Conservation (phyloP, 2,888 invertebrate genomes). For the Atrina japonica region DNA sequence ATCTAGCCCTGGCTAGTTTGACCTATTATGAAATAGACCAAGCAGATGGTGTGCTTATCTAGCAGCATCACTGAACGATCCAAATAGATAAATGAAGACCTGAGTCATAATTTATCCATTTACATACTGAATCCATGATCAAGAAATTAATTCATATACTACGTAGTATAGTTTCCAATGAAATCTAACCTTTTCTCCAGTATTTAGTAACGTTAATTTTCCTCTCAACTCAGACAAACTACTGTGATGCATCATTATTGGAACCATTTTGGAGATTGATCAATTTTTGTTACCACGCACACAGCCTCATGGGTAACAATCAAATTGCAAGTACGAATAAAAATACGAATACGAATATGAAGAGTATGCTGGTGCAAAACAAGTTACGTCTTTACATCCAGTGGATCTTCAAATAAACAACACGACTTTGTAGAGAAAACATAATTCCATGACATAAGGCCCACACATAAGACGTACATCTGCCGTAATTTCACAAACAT, state of each 20-base stretch:
- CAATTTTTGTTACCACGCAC: conserved; percentile 26
- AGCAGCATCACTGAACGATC: no score
- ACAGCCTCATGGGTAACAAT: conserved; percentile 32
- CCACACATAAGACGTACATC: conserved; percentile 10
- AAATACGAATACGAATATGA: not conserved
- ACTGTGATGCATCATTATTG: conserved; percentile 24
- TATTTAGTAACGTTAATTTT: conserved; percentile 13
- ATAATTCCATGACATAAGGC: no score
- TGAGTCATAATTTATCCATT: no score
- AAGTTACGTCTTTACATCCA: no score
- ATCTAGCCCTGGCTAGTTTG: no score
- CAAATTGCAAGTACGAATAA: conserved; percentile 9
- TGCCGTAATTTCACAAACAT: conserved; percentile 3
- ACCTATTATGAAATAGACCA: no score
- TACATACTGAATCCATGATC: no score
- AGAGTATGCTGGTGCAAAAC: not conserved
- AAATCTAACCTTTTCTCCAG: conserved; percentile 29
- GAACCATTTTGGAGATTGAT: conserved; percentile 25
- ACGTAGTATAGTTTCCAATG: not conserved
- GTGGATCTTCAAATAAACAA: no score
- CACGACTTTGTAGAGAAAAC: no score
- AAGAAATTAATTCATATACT: no score
- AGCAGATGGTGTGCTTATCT: no score
- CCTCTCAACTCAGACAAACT: conserved; percentile 24
- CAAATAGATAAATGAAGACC: no score